Conservation (phyloP, 2,888 invertebrate species). For the Iphiclides podalirius region DNA sequence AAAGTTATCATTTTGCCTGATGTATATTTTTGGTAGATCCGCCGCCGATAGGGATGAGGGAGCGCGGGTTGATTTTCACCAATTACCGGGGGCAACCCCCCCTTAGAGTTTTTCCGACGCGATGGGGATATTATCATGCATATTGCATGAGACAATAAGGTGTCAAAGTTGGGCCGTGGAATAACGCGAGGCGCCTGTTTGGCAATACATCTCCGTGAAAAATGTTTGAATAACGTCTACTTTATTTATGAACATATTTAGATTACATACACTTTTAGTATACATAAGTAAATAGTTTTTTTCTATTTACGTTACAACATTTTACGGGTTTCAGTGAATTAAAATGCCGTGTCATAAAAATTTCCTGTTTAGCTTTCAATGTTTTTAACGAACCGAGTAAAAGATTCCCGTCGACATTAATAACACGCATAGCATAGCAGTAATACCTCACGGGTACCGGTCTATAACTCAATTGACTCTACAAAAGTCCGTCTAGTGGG, state of each 20-base stretch:
- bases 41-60: conserved; percentile 27
- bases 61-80: conserved; percentile 49
- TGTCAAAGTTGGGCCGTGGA: conserved; percentile 52
- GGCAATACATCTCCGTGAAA: conserved; percentile 31
- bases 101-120: conserved; percentile 40
- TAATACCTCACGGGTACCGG: too few species aligned
- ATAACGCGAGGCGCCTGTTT: conserved; percentile 37
- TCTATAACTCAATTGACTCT: too few species aligned
- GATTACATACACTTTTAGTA: background rate
- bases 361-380: too few species aligned
- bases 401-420: too few species aligned
- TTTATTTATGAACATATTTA: background rate
- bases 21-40: conserved; percentile 19
- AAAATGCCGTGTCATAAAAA: too few species aligned
- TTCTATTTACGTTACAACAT: too few species aligned
- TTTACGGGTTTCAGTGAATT: too few species aligned
- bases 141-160: conserved; percentile 71
- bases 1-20: conserved; percentile 19
- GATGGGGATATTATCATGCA: conserved; percentile 60
- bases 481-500: too few species aligned
- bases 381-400: too few species aligned
- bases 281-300: background rate
- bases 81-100: conserved; percentile 44
- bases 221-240: background rate
- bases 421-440: too few species aligned